Base-by-base conservation (phyloP, 92 coral and sea anemone genomes). In the Epizoanthus illoricatus region DNA sequence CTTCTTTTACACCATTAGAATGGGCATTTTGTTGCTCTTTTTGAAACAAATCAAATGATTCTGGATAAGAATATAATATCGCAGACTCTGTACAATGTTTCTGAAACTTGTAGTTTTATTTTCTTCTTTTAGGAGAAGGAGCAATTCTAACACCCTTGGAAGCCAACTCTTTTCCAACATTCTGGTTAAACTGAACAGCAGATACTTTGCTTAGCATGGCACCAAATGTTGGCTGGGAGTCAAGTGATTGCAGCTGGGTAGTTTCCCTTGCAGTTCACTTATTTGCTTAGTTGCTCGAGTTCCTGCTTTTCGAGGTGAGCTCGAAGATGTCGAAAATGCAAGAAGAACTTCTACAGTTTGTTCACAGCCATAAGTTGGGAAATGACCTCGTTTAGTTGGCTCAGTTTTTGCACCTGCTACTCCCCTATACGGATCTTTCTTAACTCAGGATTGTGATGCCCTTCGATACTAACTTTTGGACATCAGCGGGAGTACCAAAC, bases 231-330 rank as follows among this genome's bases (percentile, higher is more conserved):
- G 87, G 82, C 16, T 84, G 87, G 7, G 66, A 64, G 65, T 84
- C 80, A 8, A 63, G 69, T 21, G 87, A 65, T 33, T 84, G 87
- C 43, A 84, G 12, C 69, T 84, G 75, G 45, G 40, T 79, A 5
- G 87, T 17, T 19, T 84, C 5, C 66, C 87, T 75, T 84, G 87
- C 13, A 84, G 73, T 39, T 84, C 87, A 64, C 87, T 70, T 16
- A 84, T 75, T 17, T 67, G 69, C 20, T 84, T 83, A 13, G 75
- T 84, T 18, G 87, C 71, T 45, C 71, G 23, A 1, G 74, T 84
- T 64, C 81, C 59, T 5, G 82, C 62, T 62, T 71, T 64, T 41
- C 74, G 56, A 57, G 88, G 84, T 21, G 84, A 85, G 41, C 70
- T 16, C 88, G 84, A 85, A 75, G 19, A 40, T 67, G 67, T 3